These are phyloP conservation scores for Taenioides sp. DNA, from an alignment of 2,797 vertebrate species.

Conservation along the genomic window DNA sequence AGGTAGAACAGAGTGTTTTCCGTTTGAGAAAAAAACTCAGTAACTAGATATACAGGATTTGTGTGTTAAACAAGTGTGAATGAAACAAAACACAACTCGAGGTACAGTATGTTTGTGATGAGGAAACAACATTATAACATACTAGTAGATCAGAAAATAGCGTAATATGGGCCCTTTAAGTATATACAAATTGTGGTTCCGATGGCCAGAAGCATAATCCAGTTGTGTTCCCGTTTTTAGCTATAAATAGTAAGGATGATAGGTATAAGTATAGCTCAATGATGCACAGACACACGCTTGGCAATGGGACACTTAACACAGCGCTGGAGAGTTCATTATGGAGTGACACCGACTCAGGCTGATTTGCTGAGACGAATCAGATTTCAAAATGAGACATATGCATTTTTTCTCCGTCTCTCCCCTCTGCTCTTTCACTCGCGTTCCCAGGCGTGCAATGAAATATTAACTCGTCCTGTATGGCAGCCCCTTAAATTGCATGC, in stretches of 20 bases:
- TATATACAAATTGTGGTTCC: no score
- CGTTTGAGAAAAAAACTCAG: no score
- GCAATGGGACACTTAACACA: slow-evolving; percentile 48
- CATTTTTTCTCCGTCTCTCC: slow-evolving; percentile 50
- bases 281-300: slow-evolving; percentile 36
- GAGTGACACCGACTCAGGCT: slow-evolving; percentile 71
- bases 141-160: no score
- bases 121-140: no score
- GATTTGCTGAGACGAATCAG: slow-evolving; percentile 77
- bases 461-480: slow-evolving; percentile 74
- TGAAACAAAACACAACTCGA: no score
- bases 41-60: no score
- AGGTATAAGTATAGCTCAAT: slow-evolving; percentile 32
- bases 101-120: no score
- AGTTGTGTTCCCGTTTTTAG: background rate
- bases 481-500: slow-evolving; percentile 72
- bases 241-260: slow-evolving; percentile 6
- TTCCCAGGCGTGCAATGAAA: slow-evolving; percentile 70
- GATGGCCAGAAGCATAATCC: background rate
- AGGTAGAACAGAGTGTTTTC: no score
- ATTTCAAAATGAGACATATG: slow-evolving; percentile 74
- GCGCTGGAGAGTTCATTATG: slow-evolving; percentile 68
- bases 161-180: no score
- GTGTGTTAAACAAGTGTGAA: no score
- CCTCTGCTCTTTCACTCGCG: slow-evolving; percentile 40